These are phyloP conservation scores for Tenthredo scrophulariae DNA, from an alignment of 2,888 invertebrate genomes.

Conservation along the genomic window DNA sequence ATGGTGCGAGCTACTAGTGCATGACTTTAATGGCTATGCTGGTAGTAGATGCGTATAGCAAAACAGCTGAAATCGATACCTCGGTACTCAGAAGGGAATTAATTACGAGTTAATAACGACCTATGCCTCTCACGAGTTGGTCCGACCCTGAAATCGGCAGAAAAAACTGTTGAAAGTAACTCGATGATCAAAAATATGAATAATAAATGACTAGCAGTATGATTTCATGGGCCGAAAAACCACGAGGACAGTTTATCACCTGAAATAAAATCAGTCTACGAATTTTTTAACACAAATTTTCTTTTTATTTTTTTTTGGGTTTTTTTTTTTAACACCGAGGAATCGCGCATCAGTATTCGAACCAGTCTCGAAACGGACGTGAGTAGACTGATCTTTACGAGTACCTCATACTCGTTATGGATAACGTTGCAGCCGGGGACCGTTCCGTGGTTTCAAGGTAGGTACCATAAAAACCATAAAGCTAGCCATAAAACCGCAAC, in stretches of 20 bases:
- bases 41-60: conserved; percentile 3
- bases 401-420: conserved; percentile 43
- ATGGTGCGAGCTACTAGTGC: background rate
- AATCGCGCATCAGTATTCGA: conserved; percentile 15
- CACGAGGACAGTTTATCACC: background rate
- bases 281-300: background rate
- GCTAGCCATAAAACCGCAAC: conserved; percentile 32
- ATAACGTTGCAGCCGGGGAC: background rate
- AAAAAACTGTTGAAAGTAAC: background rate
- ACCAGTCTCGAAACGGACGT: conserved; percentile 20
- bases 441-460: conserved; percentile 20
- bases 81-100: conserved; percentile 25
- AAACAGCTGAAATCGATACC: conserved; percentile 38
- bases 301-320: background rate
- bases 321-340: background rate
- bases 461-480: conserved; percentile 38
- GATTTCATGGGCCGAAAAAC: background rate
- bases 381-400: conserved; percentile 42
- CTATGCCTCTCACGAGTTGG: background rate
- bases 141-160: background rate
- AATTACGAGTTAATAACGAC: conserved; percentile 37
- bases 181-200: background rate
- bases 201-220: background rate
- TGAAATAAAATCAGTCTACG: background rate
- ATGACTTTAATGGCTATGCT: conserved; percentile 4